These are phyloP conservation scores for Anas platyrhynchos DNA, from an alignment of 2,113 vertebrate genomes.

Conservation along the genomic window DNA sequence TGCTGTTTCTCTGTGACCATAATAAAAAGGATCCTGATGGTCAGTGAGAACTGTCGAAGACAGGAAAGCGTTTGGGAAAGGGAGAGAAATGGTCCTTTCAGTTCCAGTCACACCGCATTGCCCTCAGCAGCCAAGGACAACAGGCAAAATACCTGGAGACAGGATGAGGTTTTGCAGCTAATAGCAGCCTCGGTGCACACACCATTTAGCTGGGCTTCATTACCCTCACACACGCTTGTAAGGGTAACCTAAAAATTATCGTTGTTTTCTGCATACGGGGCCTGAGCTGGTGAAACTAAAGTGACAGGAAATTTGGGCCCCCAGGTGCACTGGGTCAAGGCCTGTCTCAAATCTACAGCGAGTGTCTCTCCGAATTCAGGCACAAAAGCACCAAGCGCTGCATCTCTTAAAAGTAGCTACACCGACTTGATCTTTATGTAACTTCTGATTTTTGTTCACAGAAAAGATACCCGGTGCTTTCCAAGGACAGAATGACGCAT, in stretches of 20 bases:
- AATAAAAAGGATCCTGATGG: slow-evolving; percentile 38
- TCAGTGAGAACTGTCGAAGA: slow-evolving; percentile 5
- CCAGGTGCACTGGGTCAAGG: not conserved
- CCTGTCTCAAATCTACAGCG: not conserved
- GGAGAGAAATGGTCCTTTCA: slow-evolving; percentile 27
- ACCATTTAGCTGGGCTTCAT: not conserved
- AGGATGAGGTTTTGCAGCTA: slow-evolving; percentile 48
- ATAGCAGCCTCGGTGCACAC: not conserved
- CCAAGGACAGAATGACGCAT: not conserved
- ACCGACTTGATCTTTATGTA: not conserved
- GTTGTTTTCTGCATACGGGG: not conserved
- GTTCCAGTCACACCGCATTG: slow-evolving; percentile 33
- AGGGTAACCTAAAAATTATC: not conserved
- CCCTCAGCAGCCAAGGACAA: slow-evolving; percentile 7
- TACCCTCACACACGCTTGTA: not conserved
- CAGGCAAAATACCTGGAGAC: slow-evolving; percentile 29
- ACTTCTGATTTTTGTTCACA: not conserved
- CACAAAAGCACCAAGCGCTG: not conserved
- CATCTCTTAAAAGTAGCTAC: not conserved
- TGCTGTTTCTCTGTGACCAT: not conserved
- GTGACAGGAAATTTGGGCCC: not conserved
- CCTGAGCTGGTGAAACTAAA: not conserved
- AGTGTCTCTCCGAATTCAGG: not conserved
- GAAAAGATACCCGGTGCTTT: not conserved
- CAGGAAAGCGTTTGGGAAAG: slow-evolving; percentile 9